phyloP scores from a whole-genome alignment of 1,140 invertebrate genomes.

The Frieseomelitta varia region DNA sequence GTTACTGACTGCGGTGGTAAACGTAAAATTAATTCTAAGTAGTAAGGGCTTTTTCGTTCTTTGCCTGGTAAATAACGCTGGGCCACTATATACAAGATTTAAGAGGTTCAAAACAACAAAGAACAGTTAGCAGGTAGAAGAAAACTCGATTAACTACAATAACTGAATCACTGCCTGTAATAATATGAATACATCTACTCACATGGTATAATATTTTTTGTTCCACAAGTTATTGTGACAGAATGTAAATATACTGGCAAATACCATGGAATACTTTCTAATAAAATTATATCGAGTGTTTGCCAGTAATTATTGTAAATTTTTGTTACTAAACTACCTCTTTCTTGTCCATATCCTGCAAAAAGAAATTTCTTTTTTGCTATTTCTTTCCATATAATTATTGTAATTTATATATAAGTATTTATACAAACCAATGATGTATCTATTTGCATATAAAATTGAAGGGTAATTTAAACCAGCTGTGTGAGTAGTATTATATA shows the following conservation, averaged over 20 bases:
- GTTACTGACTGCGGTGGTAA: constrained; percentile 91
- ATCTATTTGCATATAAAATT: constrained; percentile 89
- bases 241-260: constrained; percentile 96
- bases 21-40: constrained; percentile 93
- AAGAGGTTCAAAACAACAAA: neutral
- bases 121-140: too few species aligned
- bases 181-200: constrained; percentile 65
- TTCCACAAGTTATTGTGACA: constrained; percentile 86
- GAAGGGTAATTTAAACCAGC: constrained; percentile 85
- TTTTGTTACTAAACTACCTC: constrained; percentile 92
- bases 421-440: constrained; percentile 86
- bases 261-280: constrained; percentile 97
- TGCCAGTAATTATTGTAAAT: constrained; percentile 90
- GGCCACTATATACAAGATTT: constrained; percentile 70
- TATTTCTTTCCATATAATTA: neutral
- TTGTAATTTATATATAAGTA: constrained; percentile 1
- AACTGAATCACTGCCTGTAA: neutral
- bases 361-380: neutral
- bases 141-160: neutral
- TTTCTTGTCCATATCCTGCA: constrained; percentile 89
- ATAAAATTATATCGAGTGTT: constrained; percentile 86
- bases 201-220: constrained; percentile 84
- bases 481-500: constrained; percentile 79
- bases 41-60: constrained; percentile 92
- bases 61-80: constrained; percentile 91